A percentile compares a stretch with the other conserved stretches of the same genome.
Evolutionary conservation across 2,797 vertebrate species (phyloP).

Genomic region (Brachyrhaphis roseni): DNA sequence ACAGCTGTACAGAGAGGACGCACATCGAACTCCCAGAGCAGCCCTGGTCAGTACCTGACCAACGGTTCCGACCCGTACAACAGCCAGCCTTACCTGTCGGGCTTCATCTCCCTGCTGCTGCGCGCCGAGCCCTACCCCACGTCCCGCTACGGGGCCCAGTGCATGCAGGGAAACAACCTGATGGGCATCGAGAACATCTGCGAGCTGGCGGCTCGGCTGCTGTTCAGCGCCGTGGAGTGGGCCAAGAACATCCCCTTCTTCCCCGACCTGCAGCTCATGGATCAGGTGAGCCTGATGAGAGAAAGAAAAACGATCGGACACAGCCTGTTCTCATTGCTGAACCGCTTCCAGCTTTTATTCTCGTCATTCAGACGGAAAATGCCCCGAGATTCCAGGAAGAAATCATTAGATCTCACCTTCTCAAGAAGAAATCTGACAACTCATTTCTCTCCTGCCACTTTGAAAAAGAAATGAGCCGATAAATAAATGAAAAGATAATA

Average conservation of each 20-base stretch:
- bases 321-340: background rate
- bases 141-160: slow-evolving; percentile 86
- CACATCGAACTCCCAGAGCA: slow-evolving; percentile 84
- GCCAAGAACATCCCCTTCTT: slow-evolving; percentile 92
- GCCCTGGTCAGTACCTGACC: slow-evolving; percentile 85
- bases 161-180: slow-evolving; percentile 89
- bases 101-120: slow-evolving; percentile 88
- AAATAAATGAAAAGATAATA: background rate
- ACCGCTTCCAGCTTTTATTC: background rate
- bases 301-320: background rate
- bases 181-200: slow-evolving; percentile 92
- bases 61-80: slow-evolving; percentile 85
- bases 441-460: background rate
- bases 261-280: slow-evolving; percentile 88
- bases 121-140: slow-evolving; percentile 89
- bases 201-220: slow-evolving; percentile 87
- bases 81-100: slow-evolving; percentile 85
- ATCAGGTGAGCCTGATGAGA: slow-evolving; percentile 76
- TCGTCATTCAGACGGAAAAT: background rate
- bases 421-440: background rate
- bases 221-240: slow-evolving; percentile 90
- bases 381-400: background rate
- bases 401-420: background rate
- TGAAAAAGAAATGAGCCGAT: background rate
- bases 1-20: slow-evolving; percentile 89